Conservation (phyloP, 2,888 invertebrate species). For the Hirtodrosophila alboralis region DNA sequence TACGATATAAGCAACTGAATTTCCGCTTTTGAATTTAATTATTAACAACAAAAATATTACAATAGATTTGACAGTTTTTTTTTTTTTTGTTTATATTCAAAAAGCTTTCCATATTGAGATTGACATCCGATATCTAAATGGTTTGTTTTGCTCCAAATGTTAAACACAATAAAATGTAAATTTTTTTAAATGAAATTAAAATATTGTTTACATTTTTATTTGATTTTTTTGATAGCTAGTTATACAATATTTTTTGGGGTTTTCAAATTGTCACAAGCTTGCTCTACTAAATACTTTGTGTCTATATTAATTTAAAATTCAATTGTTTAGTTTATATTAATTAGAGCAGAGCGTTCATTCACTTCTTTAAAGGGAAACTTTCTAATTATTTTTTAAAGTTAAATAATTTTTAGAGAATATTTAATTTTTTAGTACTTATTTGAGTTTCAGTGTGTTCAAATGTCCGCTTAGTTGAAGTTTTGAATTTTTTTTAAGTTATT, state of each 20-base stretch:
- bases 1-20: too few relatives aligned
- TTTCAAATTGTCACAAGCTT: slow-evolving; percentile 21
- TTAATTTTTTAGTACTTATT: slow-evolving; percentile 26
- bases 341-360: slow-evolving; percentile 57
- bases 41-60: background rate
- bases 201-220: slow-evolving; percentile 8
- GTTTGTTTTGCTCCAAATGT: slow-evolving; percentile 36
- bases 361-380: slow-evolving; percentile 15
- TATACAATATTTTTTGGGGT: slow-evolving; percentile 1
- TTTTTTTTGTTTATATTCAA: background rate
- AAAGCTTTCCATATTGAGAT: slow-evolving; percentile 28
- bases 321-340: slow-evolving; percentile 51
- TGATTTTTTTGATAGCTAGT: background rate
- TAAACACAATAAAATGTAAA: slow-evolving; percentile 26
- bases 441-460: slow-evolving; percentile 18
- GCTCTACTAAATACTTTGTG: slow-evolving; percentile 15
- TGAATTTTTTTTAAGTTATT: background rate
- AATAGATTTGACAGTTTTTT: slow-evolving; percentile 4
- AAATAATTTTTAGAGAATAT: too few relatives aligned
- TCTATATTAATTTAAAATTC: slow-evolving; percentile 8
- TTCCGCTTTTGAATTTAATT: slow-evolving; percentile 1
- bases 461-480: slow-evolving; percentile 7
- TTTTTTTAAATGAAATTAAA: slow-evolving; percentile 1
- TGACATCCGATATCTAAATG: slow-evolving; percentile 18
- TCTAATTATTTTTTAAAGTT: background rate